Evolutionary conservation across 2,797 vertebrate species (phyloP).

Genomic region (Sciurus carolinensis): DNA sequence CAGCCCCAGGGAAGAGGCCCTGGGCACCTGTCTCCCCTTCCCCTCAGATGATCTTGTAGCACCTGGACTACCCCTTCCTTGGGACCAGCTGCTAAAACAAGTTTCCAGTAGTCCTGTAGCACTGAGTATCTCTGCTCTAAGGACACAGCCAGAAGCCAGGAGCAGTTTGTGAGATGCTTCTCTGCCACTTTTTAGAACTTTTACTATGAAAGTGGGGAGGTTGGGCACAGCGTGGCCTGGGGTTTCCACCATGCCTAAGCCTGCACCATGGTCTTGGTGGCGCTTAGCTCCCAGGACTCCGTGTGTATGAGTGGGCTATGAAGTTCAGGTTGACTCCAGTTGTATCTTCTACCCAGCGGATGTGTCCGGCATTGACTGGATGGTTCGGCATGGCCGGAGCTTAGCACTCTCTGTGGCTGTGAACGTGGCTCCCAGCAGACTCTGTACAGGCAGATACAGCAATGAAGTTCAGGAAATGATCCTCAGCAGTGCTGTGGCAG

Average conservation of each 20-base stretch:
- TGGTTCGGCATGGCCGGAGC: constrained; percentile 98
- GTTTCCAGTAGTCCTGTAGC: not conserved
- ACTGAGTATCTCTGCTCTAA: not conserved
- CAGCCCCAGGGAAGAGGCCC: not conserved
- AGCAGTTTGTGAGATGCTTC: not conserved
- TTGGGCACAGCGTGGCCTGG: not conserved
- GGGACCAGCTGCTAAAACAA: not conserved
- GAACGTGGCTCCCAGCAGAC: constrained; percentile 92
- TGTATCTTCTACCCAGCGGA: constrained; percentile 90
- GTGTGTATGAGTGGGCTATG: not conserved
- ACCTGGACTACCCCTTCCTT: not conserved
- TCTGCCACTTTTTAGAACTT: not conserved
- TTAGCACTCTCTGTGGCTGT: constrained; percentile 95
- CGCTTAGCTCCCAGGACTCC: not conserved
- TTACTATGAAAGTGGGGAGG: not conserved
- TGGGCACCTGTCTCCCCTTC: not conserved
- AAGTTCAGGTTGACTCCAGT: not conserved
- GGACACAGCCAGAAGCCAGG: not conserved
- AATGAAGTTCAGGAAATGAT: constrained; percentile 93
- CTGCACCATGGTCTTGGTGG: not conserved
- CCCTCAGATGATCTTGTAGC: not conserved
- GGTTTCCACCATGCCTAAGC: not conserved
- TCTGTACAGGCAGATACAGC: constrained; percentile 93
- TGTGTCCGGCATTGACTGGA: constrained; percentile 98
- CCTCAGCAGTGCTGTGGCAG: constrained; percentile 94